Evolutionary conservation across 2,797 vertebrate genomes (phyloP), one percentile per base, ranked within the genome.

Genomic region (Xerus rutilus): DNA sequence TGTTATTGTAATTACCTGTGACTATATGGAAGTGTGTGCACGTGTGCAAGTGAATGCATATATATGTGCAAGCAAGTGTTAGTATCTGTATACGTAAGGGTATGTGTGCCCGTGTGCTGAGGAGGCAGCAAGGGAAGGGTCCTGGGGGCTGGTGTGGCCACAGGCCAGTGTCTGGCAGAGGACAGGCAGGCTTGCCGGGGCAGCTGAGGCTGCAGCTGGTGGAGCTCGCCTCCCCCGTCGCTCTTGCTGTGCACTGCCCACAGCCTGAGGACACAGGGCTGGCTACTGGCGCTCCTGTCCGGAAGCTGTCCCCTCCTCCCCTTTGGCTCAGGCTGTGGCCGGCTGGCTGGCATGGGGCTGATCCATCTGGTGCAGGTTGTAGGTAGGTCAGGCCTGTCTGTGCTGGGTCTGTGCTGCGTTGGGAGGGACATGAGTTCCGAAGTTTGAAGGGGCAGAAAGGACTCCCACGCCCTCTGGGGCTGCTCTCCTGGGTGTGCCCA

Each of bases 301-400:
- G 21, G 84, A 81, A 89, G 89, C 73, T 4, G 1, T 76, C 81
- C 85, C 88, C 78, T 89, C 96, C 92, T 91, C 77, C 86, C 81
- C 69, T 81, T 65, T 59, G 95, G 96, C 96, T 35, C 62, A 39
- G 74, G 73, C 70, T 59, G 93, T 17, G 69, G 81, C 93, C 17
- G 2, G 84, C 91, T 13, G 70, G 85, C 87, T 47, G 94, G 94
- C 84, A 9, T 30, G 0, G 49, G 93, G 93, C 76, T 54, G 85
- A 89, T 32, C 97, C 97, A 97, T 97, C 97, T 98, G 97, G 73
- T 43, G 73, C 0, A 4, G 94, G 88, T 45, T 92, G 97, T 93
- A 97, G 97, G 95, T 98, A 97, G 97, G 97, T 97, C 97, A 97
- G 35, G 25, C 78, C 7, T 49, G 59, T 85, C 91, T 76, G 94